These are phyloP conservation scores for Leptoteleia sp. DNA, from an alignment of 1,140 invertebrate species.

Conservation along the genomic window DNA sequence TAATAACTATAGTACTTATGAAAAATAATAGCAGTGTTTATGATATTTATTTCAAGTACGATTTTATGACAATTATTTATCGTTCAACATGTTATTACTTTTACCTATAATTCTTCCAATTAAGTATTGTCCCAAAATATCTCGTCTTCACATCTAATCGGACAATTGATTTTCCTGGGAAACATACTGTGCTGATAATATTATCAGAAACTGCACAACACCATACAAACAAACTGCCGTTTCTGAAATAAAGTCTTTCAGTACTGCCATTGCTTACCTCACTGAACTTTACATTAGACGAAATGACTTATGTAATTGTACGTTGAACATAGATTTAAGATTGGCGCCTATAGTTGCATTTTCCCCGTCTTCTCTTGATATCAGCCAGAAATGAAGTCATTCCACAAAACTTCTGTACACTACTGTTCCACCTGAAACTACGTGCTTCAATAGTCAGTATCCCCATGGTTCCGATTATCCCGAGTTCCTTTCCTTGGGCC, in stretches of 20 bases:
- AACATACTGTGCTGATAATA: conserved; percentile 6
- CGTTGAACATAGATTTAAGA: conserved; percentile 29
- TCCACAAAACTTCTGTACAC: conserved; percentile 41
- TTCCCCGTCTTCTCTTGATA: conserved; percentile 38
- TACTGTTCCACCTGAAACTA: conserved; percentile 37
- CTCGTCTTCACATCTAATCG: too few species aligned
- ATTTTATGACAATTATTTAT: too few species aligned
- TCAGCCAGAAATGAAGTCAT: conserved; percentile 44
- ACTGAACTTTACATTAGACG: conserved; percentile 41
- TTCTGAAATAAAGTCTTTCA: conserved; percentile 23
- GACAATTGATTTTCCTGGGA: not conserved
- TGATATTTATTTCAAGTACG: too few species aligned
- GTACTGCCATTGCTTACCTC: conserved; percentile 23
- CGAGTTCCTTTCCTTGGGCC: conserved; percentile 47
- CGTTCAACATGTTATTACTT: too few species aligned
- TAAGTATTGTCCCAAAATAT: too few species aligned
- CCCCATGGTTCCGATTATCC: conserved; percentile 24
- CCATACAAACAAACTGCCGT: conserved; percentile 27
- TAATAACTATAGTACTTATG: too few species aligned
- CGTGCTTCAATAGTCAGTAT: conserved; percentile 50
- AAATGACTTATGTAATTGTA: conserved; percentile 23
- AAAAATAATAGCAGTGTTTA: too few species aligned
- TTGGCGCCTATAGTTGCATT: conserved; percentile 53
- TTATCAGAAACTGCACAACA: conserved; percentile 28
- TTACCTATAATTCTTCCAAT: too few species aligned